Conservation (phyloP, 2,888 invertebrate species). For the Ashinkailepas kermadecensis region DNA sequence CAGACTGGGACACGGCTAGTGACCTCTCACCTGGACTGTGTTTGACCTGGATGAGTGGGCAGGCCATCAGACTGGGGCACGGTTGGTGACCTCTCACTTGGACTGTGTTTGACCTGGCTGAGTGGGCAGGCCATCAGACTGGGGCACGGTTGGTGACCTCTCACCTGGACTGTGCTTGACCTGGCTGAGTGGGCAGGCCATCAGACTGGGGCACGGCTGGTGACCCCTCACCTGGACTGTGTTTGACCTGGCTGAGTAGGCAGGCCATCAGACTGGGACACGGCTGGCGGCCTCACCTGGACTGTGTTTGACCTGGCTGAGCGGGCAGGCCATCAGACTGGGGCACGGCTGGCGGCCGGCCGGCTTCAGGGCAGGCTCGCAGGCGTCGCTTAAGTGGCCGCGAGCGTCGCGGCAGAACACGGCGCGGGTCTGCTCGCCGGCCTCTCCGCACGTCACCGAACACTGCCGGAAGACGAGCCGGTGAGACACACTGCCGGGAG, state of each 20-base stretch:
- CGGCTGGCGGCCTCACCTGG: slow-evolving; percentile 27
- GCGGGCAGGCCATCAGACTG: slow-evolving; percentile 31
- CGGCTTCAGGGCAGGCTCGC: slow-evolving; percentile 46
- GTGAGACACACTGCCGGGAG: not conserved
- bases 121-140: too few species aligned
- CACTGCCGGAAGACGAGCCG: slow-evolving; percentile 46
- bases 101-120: too few species aligned
- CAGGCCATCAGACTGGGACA: slow-evolving; percentile 31
- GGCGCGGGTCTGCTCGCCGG: slow-evolving; percentile 63
- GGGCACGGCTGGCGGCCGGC: slow-evolving; percentile 29
- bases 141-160: not conserved
- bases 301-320: slow-evolving; percentile 26
- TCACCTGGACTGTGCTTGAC: too few species aligned
- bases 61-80: slow-evolving; percentile 30
- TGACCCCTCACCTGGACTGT: slow-evolving; percentile 25
- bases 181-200: too few species aligned
- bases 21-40: slow-evolving; percentile 28
- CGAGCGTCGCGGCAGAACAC: slow-evolving; percentile 61
- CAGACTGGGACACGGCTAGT: slow-evolving; percentile 31
- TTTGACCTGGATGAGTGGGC: slow-evolving; percentile 28
- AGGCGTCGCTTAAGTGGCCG: slow-evolving; percentile 52
- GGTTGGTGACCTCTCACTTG: slow-evolving; percentile 25
- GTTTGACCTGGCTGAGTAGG: slow-evolving; percentile 28
- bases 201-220: too few species aligned
- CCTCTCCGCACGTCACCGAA: slow-evolving; percentile 84